phyloP scores from a whole-genome alignment of 2,888 invertebrate species.

The Tupiocoris notatus region DNA sequence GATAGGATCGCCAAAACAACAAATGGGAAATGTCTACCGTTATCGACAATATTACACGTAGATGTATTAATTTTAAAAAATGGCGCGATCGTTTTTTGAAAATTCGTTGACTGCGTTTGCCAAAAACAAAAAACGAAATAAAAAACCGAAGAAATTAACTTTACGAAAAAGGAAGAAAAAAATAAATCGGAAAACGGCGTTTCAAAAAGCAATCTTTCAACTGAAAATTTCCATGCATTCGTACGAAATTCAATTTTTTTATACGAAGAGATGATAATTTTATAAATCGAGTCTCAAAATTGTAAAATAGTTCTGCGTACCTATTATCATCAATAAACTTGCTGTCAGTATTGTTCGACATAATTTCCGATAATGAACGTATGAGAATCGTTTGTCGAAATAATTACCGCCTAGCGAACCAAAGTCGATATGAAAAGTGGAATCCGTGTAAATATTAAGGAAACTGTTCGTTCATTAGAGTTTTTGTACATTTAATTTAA shows the following conservation, averaged over 20 bases:
- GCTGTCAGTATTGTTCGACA: not conserved
- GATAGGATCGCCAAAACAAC: not conserved
- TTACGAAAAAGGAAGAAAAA: too few relatives aligned
- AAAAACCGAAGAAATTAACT: not conserved
- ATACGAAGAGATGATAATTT: slow-evolving; percentile 21
- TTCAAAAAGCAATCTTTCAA: not conserved
- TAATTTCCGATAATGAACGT: not conserved
- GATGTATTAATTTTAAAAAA: slow-evolving; percentile 4
- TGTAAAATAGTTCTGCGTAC: not conserved
- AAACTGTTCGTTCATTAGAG: not conserved
- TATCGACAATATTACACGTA: slow-evolving; percentile 34
- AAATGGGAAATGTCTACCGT: slow-evolving; percentile 8
- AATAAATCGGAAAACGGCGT: slow-evolving; percentile 12
- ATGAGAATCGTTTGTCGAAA: slow-evolving; percentile 6
- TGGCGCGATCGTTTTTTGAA: slow-evolving; percentile 12
- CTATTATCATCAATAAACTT: too few relatives aligned
- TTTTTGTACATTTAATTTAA: not conserved
- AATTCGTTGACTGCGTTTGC: slow-evolving; percentile 19
- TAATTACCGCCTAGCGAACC: slow-evolving; percentile 35
- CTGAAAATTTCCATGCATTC: not conserved
- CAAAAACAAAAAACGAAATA: not conserved
- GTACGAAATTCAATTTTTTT: slow-evolving; percentile 1
- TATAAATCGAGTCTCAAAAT: slow-evolving; percentile 24
- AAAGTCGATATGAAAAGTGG: slow-evolving; percentile 11
- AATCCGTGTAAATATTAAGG: not conserved